Percentiles rank a stretch among this genome's conserved stretches.
Evolutionary conservation across 2,113 vertebrate genomes (phyloP).

Genomic region (Rostratula benghalensis): DNA sequence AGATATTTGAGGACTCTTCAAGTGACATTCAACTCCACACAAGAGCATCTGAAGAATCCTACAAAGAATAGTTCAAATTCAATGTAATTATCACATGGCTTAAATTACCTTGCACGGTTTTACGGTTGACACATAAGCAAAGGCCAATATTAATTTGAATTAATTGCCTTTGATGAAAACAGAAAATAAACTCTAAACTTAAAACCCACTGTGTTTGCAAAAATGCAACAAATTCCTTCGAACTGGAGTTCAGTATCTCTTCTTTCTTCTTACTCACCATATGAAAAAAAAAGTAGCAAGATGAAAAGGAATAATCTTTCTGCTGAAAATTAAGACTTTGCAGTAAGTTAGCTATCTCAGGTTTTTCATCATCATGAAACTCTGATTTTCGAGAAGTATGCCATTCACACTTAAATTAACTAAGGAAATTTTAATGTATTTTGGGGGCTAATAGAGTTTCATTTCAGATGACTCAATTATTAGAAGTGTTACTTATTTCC

Average conservation of each 20-base stretch:
- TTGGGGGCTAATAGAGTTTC: background rate
- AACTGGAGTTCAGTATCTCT: background rate
- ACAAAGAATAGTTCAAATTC: slow-evolving; percentile 35
- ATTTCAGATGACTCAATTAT: background rate
- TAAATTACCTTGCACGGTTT: slow-evolving; percentile 23
- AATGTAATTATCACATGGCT: slow-evolving; percentile 32
- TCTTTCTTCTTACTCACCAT: background rate
- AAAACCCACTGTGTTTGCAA: background rate
- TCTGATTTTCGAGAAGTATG: background rate
- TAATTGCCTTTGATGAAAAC: background rate
- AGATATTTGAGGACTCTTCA: slow-evolving; percentile 48
- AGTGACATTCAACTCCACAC: slow-evolving; percentile 7
- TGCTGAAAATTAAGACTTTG: background rate
- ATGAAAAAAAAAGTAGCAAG: background rate
- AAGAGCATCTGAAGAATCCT: slow-evolving; percentile 45
- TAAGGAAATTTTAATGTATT: background rate
- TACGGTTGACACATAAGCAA: slow-evolving; percentile 1
- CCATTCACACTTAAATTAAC: background rate
- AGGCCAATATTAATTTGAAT: slow-evolving; percentile 19
- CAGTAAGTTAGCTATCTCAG: background rate
- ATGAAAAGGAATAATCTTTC: background rate
- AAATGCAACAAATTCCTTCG: background rate
- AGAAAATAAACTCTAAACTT: background rate
- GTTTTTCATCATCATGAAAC: background rate
- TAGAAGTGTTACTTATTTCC: background rate